Conservation (phyloP, 2,888 invertebrate genomes). For the Eudasyphora cyanicolor region DNA sequence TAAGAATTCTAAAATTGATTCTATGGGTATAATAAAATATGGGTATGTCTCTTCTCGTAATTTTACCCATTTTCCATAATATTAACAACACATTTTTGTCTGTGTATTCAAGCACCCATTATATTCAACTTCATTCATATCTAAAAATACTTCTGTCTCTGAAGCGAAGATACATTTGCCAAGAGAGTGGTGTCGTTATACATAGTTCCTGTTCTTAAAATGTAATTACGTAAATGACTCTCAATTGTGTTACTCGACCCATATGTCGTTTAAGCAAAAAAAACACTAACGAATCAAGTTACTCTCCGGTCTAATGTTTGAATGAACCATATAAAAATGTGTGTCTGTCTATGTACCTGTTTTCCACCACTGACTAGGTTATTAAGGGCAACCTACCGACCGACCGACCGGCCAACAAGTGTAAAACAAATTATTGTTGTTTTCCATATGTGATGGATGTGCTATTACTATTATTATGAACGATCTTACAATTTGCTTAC, state of each 20-base stretch:
- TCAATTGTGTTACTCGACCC: background rate
- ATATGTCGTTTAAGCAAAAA: background rate
- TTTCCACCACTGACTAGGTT: background rate
- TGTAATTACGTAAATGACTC: background rate
- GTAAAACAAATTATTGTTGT: background rate
- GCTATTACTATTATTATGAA: background rate
- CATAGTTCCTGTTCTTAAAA: slow-evolving; percentile 8
- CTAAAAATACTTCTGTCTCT: background rate
- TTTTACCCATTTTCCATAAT: no score
- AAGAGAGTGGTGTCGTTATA: no score
- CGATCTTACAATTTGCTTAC: background rate
- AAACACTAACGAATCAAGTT: no score
- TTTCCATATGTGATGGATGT: background rate
- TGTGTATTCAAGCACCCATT: background rate
- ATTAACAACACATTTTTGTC: no score
- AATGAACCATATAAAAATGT: background rate
- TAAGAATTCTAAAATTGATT: no score
- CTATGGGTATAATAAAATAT: no score
- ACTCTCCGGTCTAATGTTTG: background rate
- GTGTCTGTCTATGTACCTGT: background rate
- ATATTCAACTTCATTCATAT: no score
- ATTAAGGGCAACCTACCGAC: background rate
- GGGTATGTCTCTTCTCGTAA: no score
- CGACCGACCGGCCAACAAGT: background rate
- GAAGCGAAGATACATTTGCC: background rate